Percentiles rank a stretch among this genome's conserved stretches.
Conservation (phyloP, 92 coral and sea anemone species). For the Paragorgia papillata region DNA sequence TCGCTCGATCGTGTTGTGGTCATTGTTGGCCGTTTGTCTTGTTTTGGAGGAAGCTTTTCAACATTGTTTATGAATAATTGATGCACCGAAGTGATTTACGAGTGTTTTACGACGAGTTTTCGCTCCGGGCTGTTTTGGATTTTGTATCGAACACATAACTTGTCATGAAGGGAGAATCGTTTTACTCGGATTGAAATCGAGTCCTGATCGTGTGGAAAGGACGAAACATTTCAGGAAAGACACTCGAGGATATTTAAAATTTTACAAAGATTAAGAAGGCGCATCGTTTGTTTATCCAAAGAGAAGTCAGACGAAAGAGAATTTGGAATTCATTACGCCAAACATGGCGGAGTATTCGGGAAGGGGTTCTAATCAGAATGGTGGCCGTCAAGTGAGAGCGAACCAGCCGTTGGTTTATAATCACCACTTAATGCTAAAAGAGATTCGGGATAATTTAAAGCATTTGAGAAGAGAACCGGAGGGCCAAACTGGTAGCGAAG, state of each 20-base stretch:
- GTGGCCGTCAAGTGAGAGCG: neutral
- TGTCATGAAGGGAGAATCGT: neutral
- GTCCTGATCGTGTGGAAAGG: neutral
- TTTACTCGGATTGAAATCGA: neutral
- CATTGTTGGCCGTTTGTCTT: neutral
- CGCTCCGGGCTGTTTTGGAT: neutral
- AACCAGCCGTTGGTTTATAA: conserved; percentile 65
- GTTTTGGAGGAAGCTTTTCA: neutral
- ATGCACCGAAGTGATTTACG: neutral
- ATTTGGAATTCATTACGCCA: neutral
- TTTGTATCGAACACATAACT: neutral
- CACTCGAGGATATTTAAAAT: neutral
- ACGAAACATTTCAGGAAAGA: neutral
- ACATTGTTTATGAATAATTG: conserved; percentile 1
- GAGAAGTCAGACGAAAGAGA: neutral
- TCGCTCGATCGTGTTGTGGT: no score
- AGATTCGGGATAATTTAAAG: conserved; percentile 81
- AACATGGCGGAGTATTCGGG: neutral
- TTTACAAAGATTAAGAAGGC: neutral
- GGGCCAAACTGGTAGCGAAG: conserved; percentile 23
- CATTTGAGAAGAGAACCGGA: conserved; percentile 81
- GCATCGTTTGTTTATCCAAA: neutral
- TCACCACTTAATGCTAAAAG: conserved; percentile 85
- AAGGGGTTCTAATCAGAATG: neutral
- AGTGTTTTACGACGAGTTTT: neutral